Evolutionary conservation across 2,797 vertebrate species (phyloP).

Genomic region (Parotocinclus haroldoi): DNA sequence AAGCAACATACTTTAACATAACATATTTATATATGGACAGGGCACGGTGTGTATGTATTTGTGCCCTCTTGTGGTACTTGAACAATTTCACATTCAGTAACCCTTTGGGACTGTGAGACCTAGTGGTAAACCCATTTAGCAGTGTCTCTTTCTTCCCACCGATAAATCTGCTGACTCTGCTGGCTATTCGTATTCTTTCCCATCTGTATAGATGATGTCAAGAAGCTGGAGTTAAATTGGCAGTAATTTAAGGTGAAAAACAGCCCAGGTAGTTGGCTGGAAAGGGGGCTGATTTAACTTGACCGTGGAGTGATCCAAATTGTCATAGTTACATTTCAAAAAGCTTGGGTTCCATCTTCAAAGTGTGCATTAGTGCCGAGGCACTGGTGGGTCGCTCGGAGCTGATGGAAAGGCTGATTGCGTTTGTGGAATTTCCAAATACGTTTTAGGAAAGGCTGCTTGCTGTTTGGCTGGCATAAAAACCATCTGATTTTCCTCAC

Average conservation of each 20-base stretch:
- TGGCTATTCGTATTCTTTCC: constrained; percentile 15
- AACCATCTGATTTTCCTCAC: constrained; percentile 20
- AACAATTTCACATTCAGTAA: background rate
- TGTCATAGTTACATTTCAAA: constrained; percentile 60
- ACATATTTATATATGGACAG: too few species aligned
- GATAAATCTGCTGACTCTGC: constrained; percentile 4
- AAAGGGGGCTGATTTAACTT: constrained; percentile 9
- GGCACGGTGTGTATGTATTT: background rate
- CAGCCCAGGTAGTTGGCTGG: constrained; percentile 37
- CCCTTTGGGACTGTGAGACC: background rate
- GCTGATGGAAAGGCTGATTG: constrained; percentile 60
- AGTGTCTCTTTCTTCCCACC: background rate
- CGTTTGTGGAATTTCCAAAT: constrained; percentile 63
- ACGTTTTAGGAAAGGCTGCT: constrained; percentile 53
- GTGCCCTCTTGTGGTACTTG: constrained; percentile 22
- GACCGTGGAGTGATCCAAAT: constrained; percentile 59
- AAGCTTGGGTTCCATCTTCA: constrained; percentile 62
- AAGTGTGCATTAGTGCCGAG: constrained; percentile 55
- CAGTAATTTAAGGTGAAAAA: constrained; percentile 20
- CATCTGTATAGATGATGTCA: constrained; percentile 16
- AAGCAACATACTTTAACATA: too few species aligned
- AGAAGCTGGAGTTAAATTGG: constrained; percentile 21
- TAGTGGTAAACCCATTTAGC: constrained; percentile 2
- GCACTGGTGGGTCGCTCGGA: constrained; percentile 8
- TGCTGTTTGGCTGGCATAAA: constrained; percentile 58